phyloP scores from a whole-genome alignment of 2,113 vertebrate species.

The Cochlearius cochlearius region DNA sequence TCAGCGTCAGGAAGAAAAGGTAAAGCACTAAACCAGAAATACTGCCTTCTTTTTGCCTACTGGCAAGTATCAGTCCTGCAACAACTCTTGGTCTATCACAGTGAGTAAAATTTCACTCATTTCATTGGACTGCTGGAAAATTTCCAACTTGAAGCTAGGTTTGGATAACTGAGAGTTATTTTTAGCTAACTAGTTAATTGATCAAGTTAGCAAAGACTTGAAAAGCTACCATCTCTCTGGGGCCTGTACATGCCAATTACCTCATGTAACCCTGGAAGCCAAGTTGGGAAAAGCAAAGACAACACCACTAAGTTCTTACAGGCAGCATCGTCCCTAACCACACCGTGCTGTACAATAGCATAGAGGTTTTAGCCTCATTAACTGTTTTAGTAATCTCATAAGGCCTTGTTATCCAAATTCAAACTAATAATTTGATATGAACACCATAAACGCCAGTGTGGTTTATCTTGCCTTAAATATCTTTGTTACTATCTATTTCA shows the following conservation, averaged over 20 bases:
- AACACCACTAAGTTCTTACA: background rate
- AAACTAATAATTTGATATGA: background rate
- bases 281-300: background rate
- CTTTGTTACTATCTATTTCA: background rate
- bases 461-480: background rate
- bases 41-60: background rate
- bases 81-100: background rate
- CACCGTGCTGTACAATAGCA: background rate
- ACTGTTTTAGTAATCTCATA: background rate
- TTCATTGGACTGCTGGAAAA: background rate
- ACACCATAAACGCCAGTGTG: background rate
- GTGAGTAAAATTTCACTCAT: background rate
- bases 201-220: background rate
- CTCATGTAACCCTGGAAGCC: background rate
- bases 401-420: background rate
- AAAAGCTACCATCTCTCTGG: background rate
- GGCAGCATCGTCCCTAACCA: background rate
- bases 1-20: background rate
- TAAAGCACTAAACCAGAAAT: background rate
- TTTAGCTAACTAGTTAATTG: background rate
- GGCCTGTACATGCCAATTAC: background rate
- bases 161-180: background rate
- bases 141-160: background rate
- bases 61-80: background rate
- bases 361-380: background rate